Percentiles rank a stretch among this genome's conserved stretches.
These are phyloP conservation scores for Cryptophagus acutangulus DNA, from an alignment of 2,888 invertebrate genomes.

Conservation along the genomic window DNA sequence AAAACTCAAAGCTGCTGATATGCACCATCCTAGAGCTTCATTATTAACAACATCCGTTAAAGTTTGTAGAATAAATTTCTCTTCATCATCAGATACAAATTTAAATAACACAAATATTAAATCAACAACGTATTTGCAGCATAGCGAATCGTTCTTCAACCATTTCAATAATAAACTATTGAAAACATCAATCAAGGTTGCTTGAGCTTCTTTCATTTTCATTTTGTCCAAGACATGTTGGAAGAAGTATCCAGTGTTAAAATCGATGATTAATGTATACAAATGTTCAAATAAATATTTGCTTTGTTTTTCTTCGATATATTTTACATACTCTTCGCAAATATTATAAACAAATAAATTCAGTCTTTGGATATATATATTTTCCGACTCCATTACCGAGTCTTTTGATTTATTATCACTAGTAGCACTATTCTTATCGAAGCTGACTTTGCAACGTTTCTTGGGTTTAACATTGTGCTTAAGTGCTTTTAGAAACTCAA, in stretches of 20 bases:
- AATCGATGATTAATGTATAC: conserved; percentile 53
- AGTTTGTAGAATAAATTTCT: conserved; percentile 52
- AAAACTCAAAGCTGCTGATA: conserved; percentile 47
- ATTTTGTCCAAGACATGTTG: conserved; percentile 42
- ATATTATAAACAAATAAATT: conserved; percentile 48
- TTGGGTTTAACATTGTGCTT: conserved; percentile 46
- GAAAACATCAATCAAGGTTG: conserved; percentile 34
- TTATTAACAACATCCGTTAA: conserved; percentile 50
- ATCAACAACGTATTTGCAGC: conserved; percentile 55
- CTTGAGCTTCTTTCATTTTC: conserved; percentile 23
- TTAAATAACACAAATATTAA: conserved; percentile 59
- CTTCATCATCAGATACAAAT: conserved; percentile 53
- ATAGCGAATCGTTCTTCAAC: conserved; percentile 51
- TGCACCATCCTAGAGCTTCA: conserved; percentile 48
- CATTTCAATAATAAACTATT: conserved; percentile 44
- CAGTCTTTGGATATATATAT: conserved; percentile 47
- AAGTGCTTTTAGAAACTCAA: conserved; percentile 50
- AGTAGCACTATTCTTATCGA: too few species aligned
- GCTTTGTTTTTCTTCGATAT: conserved; percentile 48
- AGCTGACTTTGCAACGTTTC: conserved; percentile 54
- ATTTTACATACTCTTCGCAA: conserved; percentile 55
- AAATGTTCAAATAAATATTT: conserved; percentile 52
- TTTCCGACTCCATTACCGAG: conserved; percentile 11
- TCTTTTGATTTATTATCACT: conserved; percentile 15
- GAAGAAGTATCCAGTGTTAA: conserved; percentile 54